These are phyloP conservation scores for Listronotus oregonensis DNA, from an alignment of 1,140 invertebrate genomes.

Conservation along the genomic window DNA sequence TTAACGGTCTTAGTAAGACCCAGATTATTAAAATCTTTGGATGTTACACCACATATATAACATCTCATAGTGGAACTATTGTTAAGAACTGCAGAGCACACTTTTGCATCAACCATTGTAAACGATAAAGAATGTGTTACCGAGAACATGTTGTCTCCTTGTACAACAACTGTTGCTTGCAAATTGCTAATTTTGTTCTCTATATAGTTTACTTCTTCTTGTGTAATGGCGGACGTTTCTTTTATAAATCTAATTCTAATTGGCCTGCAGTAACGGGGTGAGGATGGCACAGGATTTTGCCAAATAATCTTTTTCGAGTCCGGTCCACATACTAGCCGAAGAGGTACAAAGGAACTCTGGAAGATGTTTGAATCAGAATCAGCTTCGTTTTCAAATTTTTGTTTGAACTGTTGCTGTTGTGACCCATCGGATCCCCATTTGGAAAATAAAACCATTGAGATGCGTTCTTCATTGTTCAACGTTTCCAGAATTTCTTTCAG, in stretches of 20 bases:
- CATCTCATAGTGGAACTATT: constrained; percentile 50
- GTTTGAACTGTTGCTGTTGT: constrained; percentile 48
- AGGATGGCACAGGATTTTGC: constrained; percentile 49
- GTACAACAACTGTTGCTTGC: not conserved
- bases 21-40: constrained; percentile 52
- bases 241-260: constrained; percentile 48
- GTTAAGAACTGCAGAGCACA: constrained; percentile 53
- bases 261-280: constrained; percentile 47
- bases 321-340: constrained; percentile 41
- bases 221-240: constrained; percentile 44
- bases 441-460: constrained; percentile 40
- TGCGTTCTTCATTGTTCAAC: constrained; percentile 36
- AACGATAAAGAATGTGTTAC: constrained; percentile 47
- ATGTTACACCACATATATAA: constrained; percentile 51
- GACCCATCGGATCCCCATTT: constrained; percentile 51
- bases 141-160: constrained; percentile 10
- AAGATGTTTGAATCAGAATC: constrained; percentile 48
- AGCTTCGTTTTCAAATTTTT: constrained; percentile 46
- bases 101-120: constrained; percentile 56
- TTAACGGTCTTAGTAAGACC: constrained; percentile 35
- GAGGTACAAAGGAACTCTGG: constrained; percentile 49
- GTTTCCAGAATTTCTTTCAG: constrained; percentile 8
- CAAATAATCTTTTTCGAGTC: constrained; percentile 44
- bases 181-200: constrained; percentile 19
- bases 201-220: constrained; percentile 44